A percentile compares a stretch with the other conserved stretches of the same genome.
Conservation (phyloP, 64 coral and sea anemone species). For the Porites lutea region DNA sequence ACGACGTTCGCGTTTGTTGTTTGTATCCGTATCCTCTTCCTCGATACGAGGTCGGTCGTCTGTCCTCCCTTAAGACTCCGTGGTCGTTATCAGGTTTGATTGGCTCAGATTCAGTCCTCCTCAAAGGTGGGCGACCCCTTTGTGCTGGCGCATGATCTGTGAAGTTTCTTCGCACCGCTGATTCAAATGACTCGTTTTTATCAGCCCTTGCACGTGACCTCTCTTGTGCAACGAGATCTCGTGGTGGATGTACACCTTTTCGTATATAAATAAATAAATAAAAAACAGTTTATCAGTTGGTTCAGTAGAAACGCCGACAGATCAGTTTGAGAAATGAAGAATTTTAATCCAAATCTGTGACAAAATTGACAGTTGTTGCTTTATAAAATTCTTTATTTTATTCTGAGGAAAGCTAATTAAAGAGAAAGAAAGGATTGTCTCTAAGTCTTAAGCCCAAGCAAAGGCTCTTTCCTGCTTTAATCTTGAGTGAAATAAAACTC, state of each 20-base stretch:
- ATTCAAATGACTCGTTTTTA: slow-evolving; percentile 44
- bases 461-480: too few relatives aligned
- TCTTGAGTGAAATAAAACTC: too few relatives aligned
- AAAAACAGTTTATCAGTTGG: neutral
- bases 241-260: slow-evolving; percentile 88
- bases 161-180: slow-evolving; percentile 55
- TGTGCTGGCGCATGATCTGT: slow-evolving; percentile 82
- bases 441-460: too few relatives aligned
- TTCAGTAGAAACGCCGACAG: too few relatives aligned
- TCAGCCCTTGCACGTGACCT: slow-evolving; percentile 62
- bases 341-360: too few relatives aligned
- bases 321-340: too few relatives aligned
- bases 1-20: slow-evolving; percentile 34
- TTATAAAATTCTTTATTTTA: too few relatives aligned
- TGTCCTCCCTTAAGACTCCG: slow-evolving; percentile 61
- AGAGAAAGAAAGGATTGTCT: too few relatives aligned
- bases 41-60: slow-evolving; percentile 65
- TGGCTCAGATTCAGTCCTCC: slow-evolving; percentile 53
- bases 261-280: neutral
- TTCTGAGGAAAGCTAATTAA: too few relatives aligned
- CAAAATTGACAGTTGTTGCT: too few relatives aligned
- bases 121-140: slow-evolving; percentile 83
- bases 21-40: slow-evolving; percentile 67
- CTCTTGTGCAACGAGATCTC: slow-evolving; percentile 89
- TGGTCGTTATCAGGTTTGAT: slow-evolving; percentile 72